Percentiles rank a stretch among this genome's conserved stretches.
These are phyloP conservation scores for Endotricha flammealis DNA, from an alignment of 2,888 invertebrate species.

Conservation along the genomic window DNA sequence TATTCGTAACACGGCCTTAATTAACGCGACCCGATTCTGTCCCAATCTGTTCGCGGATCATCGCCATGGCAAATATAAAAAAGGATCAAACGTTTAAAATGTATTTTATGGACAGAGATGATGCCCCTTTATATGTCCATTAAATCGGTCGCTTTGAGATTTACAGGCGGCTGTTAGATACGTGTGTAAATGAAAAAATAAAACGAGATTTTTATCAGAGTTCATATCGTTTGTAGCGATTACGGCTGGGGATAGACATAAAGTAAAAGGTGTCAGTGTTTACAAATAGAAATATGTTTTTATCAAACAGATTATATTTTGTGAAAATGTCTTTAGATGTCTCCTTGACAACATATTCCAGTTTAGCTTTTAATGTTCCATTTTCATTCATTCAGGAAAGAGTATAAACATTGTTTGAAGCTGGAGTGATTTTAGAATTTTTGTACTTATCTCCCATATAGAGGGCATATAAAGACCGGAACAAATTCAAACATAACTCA, in stretches of 20 bases:
- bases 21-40: constrained; percentile 47
- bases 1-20: constrained; percentile 46
- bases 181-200: constrained; percentile 54
- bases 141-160: constrained; percentile 71
- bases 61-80: constrained; percentile 69
- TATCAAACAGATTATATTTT: neutral
- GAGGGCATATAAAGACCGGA: no score
- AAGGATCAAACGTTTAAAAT: constrained; percentile 78
- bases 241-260: constrained; percentile 23
- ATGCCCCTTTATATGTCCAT: constrained; percentile 73
- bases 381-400: no score
- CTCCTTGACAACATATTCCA: no score
- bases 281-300: neutral
- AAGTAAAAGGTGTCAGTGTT: constrained; percentile 5
- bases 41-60: constrained; percentile 64
- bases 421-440: no score
- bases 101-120: constrained; percentile 75
- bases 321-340: no score
- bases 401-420: no score
- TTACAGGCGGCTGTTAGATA: constrained; percentile 54
- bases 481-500: no score
- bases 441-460: no score
- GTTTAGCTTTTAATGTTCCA: no score
- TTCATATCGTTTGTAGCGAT: constrained; percentile 59
- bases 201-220: constrained; percentile 53